These are phyloP conservation scores for Laodelphax striatellus DNA, from an alignment of 1,140 invertebrate species.

Conservation along the genomic window DNA sequence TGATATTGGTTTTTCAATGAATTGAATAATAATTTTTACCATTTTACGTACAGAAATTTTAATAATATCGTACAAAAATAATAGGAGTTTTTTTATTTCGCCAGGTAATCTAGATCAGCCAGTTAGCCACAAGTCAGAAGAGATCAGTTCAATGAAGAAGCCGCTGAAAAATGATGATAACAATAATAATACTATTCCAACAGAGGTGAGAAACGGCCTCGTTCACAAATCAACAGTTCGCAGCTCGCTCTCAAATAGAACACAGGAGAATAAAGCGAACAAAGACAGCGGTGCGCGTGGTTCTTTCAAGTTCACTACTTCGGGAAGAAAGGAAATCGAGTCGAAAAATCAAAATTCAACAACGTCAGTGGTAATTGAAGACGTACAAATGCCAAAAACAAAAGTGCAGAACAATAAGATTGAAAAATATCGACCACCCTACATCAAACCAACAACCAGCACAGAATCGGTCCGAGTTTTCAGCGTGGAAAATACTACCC, in stretches of 20 bases:
- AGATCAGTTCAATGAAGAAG: background rate
- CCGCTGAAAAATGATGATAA: background rate
- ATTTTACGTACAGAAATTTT: too few species aligned
- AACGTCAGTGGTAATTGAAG: background rate
- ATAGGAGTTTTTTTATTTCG: background rate
- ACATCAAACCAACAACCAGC: background rate
- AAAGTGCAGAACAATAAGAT: background rate
- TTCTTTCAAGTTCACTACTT: background rate
- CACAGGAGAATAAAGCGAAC: background rate
- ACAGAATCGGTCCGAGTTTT: background rate
- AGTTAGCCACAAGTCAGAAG: constrained; percentile 1
- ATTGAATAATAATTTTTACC: too few species aligned
- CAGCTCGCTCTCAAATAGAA: too few species aligned
- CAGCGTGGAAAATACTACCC: constrained; percentile 31
- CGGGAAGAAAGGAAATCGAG: background rate
- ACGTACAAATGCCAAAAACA: background rate
- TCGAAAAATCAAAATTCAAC: background rate
- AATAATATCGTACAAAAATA: too few species aligned
- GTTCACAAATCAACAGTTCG: background rate
- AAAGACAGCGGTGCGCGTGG: background rate
- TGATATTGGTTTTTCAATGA: too few species aligned
- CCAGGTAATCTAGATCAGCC: constrained; percentile 20
- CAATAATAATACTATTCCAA: background rate
- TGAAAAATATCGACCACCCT: background rate
- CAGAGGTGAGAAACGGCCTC: background rate